A percentile compares a stretch with the other conserved stretches of the same genome.
Evolutionary conservation across 1,140 invertebrate species (phyloP).

Genomic region (Pteromalus puparum): DNA sequence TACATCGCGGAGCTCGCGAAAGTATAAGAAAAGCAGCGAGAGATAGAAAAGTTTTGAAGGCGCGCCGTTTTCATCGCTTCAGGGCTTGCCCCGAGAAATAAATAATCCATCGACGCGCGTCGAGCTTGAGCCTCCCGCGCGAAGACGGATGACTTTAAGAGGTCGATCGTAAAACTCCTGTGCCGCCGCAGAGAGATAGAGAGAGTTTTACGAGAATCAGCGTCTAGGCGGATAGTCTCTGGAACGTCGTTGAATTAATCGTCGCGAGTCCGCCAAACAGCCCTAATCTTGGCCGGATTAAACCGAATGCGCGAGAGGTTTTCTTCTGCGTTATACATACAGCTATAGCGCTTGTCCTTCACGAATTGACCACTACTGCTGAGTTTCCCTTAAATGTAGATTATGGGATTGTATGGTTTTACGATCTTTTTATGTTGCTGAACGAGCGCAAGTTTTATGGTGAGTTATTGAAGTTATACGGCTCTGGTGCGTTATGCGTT

Average conservation of each 20-base stretch:
- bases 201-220: conserved; percentile 46
- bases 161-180: conserved; percentile 37
- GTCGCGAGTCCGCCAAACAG: not conserved
- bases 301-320: not conserved
- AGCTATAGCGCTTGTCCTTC: not conserved
- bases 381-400: not conserved
- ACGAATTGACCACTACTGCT: not conserved
- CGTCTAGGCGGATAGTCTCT: not conserved
- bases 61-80: conserved; percentile 19
- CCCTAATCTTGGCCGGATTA: conserved; percentile 25
- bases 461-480: conserved; percentile 19
- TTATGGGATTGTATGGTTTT: not conserved
- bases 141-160: conserved; percentile 44
- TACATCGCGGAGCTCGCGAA: not conserved
- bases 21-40: not conserved
- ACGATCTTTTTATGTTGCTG: conserved; percentile 22
- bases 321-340: not conserved
- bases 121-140: not conserved
- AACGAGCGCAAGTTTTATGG: conserved; percentile 26
- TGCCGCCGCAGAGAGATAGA: not conserved
- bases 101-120: conserved; percentile 43
- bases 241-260: conserved; percentile 18
- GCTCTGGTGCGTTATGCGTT: not conserved
- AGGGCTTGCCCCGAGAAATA: conserved; percentile 24
- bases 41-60: conserved; percentile 21